Conservation (phyloP, 2,888 invertebrate species). For the Rhamnusium bicolor region DNA sequence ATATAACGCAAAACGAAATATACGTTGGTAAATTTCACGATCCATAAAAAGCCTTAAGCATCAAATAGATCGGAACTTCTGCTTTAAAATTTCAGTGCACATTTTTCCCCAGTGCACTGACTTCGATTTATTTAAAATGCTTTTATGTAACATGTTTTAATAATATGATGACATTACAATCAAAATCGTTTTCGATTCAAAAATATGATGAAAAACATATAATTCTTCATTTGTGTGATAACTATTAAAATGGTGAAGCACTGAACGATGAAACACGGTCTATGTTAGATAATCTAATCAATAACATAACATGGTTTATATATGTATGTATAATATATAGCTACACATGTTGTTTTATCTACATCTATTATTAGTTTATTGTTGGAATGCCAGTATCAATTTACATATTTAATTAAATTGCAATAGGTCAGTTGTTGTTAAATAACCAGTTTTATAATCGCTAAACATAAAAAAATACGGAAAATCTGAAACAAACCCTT, state of each 20-base stretch:
- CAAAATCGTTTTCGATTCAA: neutral
- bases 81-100: neutral
- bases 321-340: neutral
- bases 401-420: neutral
- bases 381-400: neutral
- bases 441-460: too few species aligned
- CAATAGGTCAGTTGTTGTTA: neutral
- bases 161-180: neutral
- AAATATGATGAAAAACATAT: neutral
- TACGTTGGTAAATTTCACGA: neutral
- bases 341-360: conserved; percentile 5
- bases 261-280: neutral
- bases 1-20: too few species aligned
- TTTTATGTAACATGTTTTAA: too few species aligned
- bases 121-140: too few species aligned
- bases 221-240: neutral
- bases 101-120: neutral
- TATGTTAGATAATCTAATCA: conserved; percentile 11
- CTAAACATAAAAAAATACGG: too few species aligned
- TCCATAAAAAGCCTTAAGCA: neutral
- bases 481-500: too few species aligned
- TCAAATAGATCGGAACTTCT: neutral
- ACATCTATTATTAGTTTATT: conserved; percentile 17
- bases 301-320: conserved; percentile 7
- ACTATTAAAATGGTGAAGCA: neutral